Conservation (phyloP, 2,113 vertebrate genomes). For the Chionis minor region DNA sequence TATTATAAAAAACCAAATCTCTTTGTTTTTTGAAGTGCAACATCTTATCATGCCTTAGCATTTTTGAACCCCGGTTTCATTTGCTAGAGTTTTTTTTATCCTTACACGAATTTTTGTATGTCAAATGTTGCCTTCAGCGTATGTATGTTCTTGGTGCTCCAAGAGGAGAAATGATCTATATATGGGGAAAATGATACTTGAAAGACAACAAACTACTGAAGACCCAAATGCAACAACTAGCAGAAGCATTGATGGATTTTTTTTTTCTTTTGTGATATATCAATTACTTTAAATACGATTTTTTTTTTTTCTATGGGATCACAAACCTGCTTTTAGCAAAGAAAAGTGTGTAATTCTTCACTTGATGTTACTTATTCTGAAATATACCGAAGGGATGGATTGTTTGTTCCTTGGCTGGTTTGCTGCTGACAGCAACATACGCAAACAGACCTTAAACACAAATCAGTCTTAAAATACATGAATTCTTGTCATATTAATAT, state of each 20-base stretch:
- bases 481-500: constrained; percentile 9
- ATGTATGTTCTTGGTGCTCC: background rate
- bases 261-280: background rate
- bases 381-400: background rate
- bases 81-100: background rate
- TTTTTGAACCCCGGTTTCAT: background rate
- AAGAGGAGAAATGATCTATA: background rate
- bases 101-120: background rate
- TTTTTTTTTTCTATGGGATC: background rate
- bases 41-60: background rate
- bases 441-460: background rate
- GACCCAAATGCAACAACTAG: background rate
- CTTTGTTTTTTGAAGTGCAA: background rate
- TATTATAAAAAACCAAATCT: background rate
- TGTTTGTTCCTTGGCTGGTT: background rate
- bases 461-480: background rate
- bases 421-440: background rate
- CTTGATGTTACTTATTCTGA: background rate
- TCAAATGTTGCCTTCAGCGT: background rate
- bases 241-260: background rate
- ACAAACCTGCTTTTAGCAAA: background rate
- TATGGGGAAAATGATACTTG: background rate
- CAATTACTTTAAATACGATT: background rate
- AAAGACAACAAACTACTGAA: background rate
- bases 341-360: background rate